Evolutionary conservation across 2,113 vertebrate species (phyloP).

Genomic region (Calonectris borealis): DNA sequence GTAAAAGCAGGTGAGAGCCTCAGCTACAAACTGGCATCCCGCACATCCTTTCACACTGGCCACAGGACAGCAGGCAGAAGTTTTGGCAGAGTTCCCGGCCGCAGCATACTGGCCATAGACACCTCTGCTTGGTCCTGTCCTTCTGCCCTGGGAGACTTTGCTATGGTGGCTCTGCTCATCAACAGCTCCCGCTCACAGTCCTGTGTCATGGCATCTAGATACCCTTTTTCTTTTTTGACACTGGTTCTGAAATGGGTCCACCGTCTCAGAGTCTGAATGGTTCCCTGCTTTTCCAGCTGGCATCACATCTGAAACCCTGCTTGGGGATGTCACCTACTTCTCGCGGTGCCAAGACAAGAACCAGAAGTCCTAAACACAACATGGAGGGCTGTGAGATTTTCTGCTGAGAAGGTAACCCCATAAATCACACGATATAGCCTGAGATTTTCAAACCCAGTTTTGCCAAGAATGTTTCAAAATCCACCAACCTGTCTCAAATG

Average conservation of each 20-base stretch:
- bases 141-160: neutral
- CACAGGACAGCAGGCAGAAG: neutral
- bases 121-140: rapidly evolving
- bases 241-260: neutral
- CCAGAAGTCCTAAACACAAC: neutral
- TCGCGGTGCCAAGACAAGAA: neutral
- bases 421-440: neutral
- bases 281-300: neutral
- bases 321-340: neutral
- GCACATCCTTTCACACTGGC: neutral
- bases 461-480: neutral
- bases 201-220: neutral
- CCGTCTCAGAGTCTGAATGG: neutral
- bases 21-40: neutral
- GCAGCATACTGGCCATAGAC: neutral
- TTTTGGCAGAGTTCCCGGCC: neutral
- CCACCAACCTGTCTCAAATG: neutral
- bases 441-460: neutral
- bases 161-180: neutral
- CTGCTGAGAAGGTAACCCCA: neutral
- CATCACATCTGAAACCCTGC: neutral
- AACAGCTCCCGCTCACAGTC: neutral
- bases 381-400: neutral
- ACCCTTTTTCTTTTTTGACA: neutral
- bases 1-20: neutral